These are phyloP conservation scores for Zonitis immaculata DNA, from an alignment of 2,888 invertebrate genomes.

Conservation along the genomic window DNA sequence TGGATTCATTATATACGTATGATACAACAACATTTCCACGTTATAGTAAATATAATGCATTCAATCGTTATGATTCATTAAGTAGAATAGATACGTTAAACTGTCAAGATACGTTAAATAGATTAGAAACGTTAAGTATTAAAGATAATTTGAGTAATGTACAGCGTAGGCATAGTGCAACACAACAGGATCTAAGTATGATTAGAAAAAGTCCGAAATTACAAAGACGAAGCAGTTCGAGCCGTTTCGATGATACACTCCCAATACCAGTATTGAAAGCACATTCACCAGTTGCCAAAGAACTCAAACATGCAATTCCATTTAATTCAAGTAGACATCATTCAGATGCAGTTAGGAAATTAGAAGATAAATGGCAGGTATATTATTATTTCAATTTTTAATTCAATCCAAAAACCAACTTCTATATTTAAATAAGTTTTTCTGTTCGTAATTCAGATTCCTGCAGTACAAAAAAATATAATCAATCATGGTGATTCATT, in stretches of 20 bases:
- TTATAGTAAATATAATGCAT: constrained; percentile 23
- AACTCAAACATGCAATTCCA: constrained; percentile 45
- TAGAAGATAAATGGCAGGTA: constrained; percentile 54
- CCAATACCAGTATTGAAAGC: constrained; percentile 61
- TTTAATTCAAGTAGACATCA: constrained; percentile 40
- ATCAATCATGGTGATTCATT: constrained; percentile 47
- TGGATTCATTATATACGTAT: constrained; percentile 35
- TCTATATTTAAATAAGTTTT: no score
- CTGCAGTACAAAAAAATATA: constrained; percentile 61
- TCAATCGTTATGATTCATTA: constrained; percentile 46
- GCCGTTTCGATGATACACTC: constrained; percentile 53
- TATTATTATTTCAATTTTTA: no score
- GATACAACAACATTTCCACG: constrained; percentile 14
- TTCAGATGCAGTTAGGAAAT: constrained; percentile 41
- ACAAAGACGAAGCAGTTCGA: constrained; percentile 52
- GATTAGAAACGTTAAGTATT: constrained; percentile 54
- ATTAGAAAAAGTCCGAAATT: constrained; percentile 51
- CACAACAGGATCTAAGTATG: constrained; percentile 54
- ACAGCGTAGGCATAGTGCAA: constrained; percentile 54
- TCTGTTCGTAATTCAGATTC: constrained; percentile 48
- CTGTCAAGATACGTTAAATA: constrained; percentile 51
- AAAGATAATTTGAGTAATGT: constrained; percentile 45
- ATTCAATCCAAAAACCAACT: no score
- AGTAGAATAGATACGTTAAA: constrained; percentile 52
- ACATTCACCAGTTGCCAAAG: constrained; percentile 47